Percentiles rank a stretch among this genome's conserved stretches.
Evolutionary conservation across 2,113 vertebrate genomes (phyloP).

Genomic region (Bagarius yarrelli): DNA sequence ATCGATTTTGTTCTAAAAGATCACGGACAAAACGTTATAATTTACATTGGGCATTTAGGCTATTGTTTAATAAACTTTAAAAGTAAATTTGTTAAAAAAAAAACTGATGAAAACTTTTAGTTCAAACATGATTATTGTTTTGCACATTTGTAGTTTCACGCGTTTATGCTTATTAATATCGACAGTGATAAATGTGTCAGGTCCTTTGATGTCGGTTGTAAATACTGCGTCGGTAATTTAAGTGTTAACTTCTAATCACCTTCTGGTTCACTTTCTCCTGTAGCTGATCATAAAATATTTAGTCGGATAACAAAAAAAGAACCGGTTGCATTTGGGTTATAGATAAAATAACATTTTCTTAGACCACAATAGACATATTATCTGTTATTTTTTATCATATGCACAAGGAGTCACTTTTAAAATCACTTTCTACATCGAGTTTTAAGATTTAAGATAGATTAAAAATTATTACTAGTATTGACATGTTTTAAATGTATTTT

Average conservation of each 20-base stretch:
- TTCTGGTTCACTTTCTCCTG: background rate
- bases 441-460: too few relatives aligned
- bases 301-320: too few relatives aligned
- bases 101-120: background rate
- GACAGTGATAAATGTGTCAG: too few relatives aligned
- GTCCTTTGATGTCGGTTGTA: background rate
- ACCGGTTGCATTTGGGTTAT: too few relatives aligned
- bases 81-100: too few relatives aligned
- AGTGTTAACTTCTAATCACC: background rate
- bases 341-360: too few relatives aligned
- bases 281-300: background rate
- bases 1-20: background rate
- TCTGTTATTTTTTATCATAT: too few relatives aligned
- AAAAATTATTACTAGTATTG: background rate
- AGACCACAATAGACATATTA: too few relatives aligned
- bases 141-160: too few relatives aligned
- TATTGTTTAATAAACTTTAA: background rate
- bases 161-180: background rate
- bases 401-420: too few relatives aligned
- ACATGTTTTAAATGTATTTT: background rate
- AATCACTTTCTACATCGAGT: too few relatives aligned
- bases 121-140: background rate
- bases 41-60: too few relatives aligned
- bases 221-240: background rate
- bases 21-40: background rate